Base-by-base conservation (phyloP, 1,140 invertebrate genomes). In the Drosophila bipectinata region DNA sequence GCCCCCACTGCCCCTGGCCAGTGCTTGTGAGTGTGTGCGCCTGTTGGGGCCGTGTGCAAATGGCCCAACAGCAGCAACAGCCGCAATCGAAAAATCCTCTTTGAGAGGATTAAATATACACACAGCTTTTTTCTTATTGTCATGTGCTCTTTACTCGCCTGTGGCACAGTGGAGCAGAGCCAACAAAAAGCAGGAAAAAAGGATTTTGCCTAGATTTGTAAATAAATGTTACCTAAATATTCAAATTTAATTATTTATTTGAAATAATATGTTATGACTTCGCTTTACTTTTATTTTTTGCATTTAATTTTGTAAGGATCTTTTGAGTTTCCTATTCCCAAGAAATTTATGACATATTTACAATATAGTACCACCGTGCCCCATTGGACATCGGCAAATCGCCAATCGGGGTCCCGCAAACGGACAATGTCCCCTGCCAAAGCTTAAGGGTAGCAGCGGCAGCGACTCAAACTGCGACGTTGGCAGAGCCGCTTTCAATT, bases 71-170 rank as follows among this genome's bases (percentile, higher is more conserved):
- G 52, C 39, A 34, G 60, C 15, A 52, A 51, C 62, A 55, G 69
- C 69, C 52, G 79, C 74, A 82, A 73, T 78, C 69, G 67, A 90
- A 87, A 90, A 90, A 90, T 90, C 88, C 88, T 90, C 88, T 90
- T 90, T 90, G 88, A 89, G 82, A 90, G 88, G 88, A 90, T 90
- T 90, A 90, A 90, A 87, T 79, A 81, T 77, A 74, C 69, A 83
- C 55, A 79, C 59, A 77, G 72, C 72, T 79, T 79, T 64, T 77
- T 77, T 73, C 72, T 53, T 55, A 59, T 67, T 75, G 61, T 67
- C 57, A 51, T 71, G 41, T 61, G 74, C 64, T 68, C 84, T 81
- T 87, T 87, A 82, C 62, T 57, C 58, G 73, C 75, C 75, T 82
- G 64, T 30, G 47, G 72, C 54, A 89, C 84, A 89, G 76, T 89